These are phyloP conservation scores for Meloidogyne exigua DNA, from an alignment of 1,140 invertebrate species.

Conservation along the genomic window DNA sequence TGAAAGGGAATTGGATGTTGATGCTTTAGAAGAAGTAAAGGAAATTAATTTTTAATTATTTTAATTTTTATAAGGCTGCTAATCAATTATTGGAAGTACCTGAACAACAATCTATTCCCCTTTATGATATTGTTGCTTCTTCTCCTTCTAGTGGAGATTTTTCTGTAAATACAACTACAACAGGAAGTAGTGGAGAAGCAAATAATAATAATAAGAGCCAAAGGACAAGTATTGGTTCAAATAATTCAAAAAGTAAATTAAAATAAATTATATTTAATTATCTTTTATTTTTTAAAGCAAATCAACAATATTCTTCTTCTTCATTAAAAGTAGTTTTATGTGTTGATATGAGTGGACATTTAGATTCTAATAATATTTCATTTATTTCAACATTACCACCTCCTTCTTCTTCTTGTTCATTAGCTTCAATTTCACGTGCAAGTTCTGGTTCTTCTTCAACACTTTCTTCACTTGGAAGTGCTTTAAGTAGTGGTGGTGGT, in stretches of 20 bases:
- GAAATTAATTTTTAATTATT: background rate
- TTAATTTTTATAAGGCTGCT: background rate
- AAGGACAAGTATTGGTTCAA: background rate
- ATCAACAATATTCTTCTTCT: background rate
- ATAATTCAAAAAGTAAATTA: slow-evolving; percentile 5
- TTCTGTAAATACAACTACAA: slow-evolving; percentile 24
- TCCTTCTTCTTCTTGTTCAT: slow-evolving; percentile 13
- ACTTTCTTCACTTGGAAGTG: slow-evolving; percentile 28
- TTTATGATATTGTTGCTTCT: slow-evolving; percentile 22
- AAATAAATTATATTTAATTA: too few relatives aligned
- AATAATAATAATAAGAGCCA: background rate
- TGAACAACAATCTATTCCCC: slow-evolving; percentile 10
- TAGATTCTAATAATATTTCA: slow-evolving; percentile 33
- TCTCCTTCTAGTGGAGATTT: slow-evolving; percentile 27
- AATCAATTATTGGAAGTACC: slow-evolving; percentile 12
- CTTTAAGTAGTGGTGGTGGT: background rate
- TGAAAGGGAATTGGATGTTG: slow-evolving; percentile 1
- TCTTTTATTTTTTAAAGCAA: too few relatives aligned
- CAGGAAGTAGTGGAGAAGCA: slow-evolving; percentile 1
- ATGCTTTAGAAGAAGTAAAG: slow-evolving; percentile 16
- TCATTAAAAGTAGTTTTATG: slow-evolving; percentile 35
- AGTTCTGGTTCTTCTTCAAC: slow-evolving; percentile 35
- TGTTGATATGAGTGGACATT: slow-evolving; percentile 38
- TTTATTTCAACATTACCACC: slow-evolving; percentile 14
- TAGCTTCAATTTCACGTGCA: slow-evolving; percentile 16